Evolutionary conservation across 53 echinoderm and acorn worm genomes (phyloP).

Genomic region (Echinometra lucunter): DNA sequence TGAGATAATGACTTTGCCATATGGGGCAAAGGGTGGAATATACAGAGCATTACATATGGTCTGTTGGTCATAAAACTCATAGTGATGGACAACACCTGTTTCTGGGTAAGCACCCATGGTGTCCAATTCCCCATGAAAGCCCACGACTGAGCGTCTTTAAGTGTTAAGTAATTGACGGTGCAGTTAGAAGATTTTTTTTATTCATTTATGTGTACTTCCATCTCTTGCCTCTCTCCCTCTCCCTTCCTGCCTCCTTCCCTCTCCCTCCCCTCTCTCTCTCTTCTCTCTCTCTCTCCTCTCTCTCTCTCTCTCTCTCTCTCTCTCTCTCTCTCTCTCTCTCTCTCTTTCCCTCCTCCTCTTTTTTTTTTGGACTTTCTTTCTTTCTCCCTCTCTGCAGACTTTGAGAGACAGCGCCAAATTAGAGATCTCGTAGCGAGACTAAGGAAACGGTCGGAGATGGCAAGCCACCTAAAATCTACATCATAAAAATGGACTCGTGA

Average conservation of each 20-base stretch:
- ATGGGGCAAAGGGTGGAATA: too few species aligned
- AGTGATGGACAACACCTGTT: too few species aligned
- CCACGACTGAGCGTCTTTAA: too few species aligned
- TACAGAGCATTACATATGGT: too few species aligned
- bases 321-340: neutral
- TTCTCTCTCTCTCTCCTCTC: neutral
- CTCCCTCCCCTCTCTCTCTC: neutral
- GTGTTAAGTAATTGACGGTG: too few species aligned
- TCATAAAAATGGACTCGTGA: neutral
- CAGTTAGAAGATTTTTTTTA: too few species aligned
- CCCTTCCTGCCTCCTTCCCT: neutral
- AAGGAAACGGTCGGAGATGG: neutral
- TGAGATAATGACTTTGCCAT: too few species aligned
- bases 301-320: too few species aligned
- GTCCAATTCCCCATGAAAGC: too few species aligned
- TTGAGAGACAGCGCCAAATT: slow-evolving; percentile 8
- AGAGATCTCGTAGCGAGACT: neutral
- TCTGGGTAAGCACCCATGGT: too few species aligned
- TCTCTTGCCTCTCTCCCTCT: neutral
- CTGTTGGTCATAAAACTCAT: too few species aligned
- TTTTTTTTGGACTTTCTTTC: neutral
- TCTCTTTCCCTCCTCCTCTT: neutral
- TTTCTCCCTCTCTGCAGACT: neutral
- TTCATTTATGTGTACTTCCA: too few species aligned
- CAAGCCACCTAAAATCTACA: neutral